Evolutionary conservation across 1,140 invertebrate species (phyloP).

Genomic region (Drosophila aff.): DNA sequence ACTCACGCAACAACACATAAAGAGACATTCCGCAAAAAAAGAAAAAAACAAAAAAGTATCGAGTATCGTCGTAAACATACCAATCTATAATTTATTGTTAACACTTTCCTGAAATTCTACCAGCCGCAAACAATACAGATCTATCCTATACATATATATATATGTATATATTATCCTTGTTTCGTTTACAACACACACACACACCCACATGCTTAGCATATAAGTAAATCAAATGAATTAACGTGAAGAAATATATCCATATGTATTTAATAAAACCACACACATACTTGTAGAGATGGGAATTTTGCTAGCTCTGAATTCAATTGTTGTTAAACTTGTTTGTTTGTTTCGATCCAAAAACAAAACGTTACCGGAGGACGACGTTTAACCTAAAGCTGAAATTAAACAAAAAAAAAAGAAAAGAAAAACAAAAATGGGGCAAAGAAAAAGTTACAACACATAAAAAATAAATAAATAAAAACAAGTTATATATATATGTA

Average conservation of each 20-base stretch:
- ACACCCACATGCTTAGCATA: slow-evolving; percentile 49
- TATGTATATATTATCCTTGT: slow-evolving; percentile 26
- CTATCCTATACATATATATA: slow-evolving; percentile 11
- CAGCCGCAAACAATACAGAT: slow-evolving; percentile 14
- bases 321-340: slow-evolving; percentile 28
- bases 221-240: slow-evolving; percentile 75
- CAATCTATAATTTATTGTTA: slow-evolving; percentile 56
- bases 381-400: neutral
- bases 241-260: slow-evolving; percentile 50
- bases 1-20: slow-evolving; percentile 18
- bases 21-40: slow-evolving; percentile 60
- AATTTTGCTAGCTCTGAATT: slow-evolving; percentile 23
- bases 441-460: neutral
- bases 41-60: slow-evolving; percentile 8
- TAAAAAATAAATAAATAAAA: slow-evolving; percentile 8
- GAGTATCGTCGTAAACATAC: slow-evolving; percentile 52
- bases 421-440: neutral
- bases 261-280: slow-evolving; percentile 60
- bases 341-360: slow-evolving; percentile 11
- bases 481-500: slow-evolving; percentile 11
- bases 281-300: slow-evolving; percentile 27
- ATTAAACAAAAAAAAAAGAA: neutral
- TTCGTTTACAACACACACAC: slow-evolving; percentile 53
- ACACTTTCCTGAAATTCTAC: slow-evolving; percentile 7
- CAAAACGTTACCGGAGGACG: slow-evolving; percentile 5